Percentiles rank a stretch among this genome's conserved stretches.
Evolutionary conservation across 2,797 vertebrate genomes (phyloP).

Genomic region (Rhabdophis nuchalis): DNA sequence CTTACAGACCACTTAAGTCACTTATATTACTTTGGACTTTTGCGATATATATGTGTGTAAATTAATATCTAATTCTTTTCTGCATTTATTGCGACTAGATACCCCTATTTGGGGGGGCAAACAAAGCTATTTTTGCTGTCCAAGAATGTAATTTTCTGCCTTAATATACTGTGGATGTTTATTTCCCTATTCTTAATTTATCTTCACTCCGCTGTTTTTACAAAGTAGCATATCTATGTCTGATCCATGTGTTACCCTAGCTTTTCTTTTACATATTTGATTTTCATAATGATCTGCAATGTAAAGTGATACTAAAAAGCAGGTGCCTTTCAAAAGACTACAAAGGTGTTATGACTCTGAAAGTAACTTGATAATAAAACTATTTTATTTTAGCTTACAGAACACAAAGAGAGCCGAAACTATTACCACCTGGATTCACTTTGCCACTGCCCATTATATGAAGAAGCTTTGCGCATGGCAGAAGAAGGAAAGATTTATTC

Average conservation of each 20-base stretch:
- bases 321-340: background rate
- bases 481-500: constrained; percentile 92
- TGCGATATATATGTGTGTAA: background rate
- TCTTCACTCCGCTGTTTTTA: constrained; percentile 27
- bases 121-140: background rate
- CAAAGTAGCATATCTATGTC: background rate
- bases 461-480: constrained; percentile 89
- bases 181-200: background rate
- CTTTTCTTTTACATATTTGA: background rate
- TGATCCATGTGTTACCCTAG: background rate
- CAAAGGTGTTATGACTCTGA: background rate
- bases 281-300: background rate
- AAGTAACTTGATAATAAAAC: background rate
- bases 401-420: constrained; percentile 78
- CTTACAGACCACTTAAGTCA: background rate
- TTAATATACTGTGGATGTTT: background rate
- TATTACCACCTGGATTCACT: constrained; percentile 70
- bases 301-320: constrained; percentile 18
- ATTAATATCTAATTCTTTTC: background rate
- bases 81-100: background rate
- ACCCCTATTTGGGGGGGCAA: background rate
- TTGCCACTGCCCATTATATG: constrained; percentile 84
- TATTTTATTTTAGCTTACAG: constrained; percentile 63
- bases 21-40: background rate
- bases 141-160: background rate